phyloP scores from a whole-genome alignment of 2,113 vertebrate species.

The Myodes glareolus region DNA sequence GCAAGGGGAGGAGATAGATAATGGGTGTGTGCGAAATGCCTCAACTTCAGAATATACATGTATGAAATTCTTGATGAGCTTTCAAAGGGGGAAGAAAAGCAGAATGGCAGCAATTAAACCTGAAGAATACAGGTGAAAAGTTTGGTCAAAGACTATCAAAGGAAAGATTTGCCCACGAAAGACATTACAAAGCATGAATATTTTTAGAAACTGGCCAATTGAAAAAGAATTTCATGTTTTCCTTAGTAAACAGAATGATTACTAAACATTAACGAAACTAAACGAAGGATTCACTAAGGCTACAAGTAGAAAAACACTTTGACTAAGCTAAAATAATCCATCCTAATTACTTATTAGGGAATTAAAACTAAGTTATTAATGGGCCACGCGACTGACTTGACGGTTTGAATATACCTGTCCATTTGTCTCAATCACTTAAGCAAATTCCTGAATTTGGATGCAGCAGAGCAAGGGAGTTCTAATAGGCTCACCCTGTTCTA shows the following conservation, averaged over 20 bases:
- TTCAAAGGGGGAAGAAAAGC: not conserved
- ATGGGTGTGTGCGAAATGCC: not conserved
- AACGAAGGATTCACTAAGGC: not conserved
- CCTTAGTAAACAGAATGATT: constrained; percentile 47
- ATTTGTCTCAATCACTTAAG: constrained; percentile 2
- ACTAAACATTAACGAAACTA: constrained; percentile 29
- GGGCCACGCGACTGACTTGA: not conserved
- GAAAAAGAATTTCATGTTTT: constrained; percentile 10
- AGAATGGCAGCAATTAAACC: constrained; percentile 13
- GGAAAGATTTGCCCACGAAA: not conserved
- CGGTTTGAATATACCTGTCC: not conserved
- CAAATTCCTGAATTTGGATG: not conserved
- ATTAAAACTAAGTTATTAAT: constrained; percentile 40
- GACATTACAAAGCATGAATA: not conserved
- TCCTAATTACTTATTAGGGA: constrained; percentile 3
- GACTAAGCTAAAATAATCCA: constrained; percentile 4
- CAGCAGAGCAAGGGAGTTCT: constrained; percentile 21
- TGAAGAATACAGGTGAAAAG: constrained; percentile 39
- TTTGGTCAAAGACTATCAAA: not conserved
- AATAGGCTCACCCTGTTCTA: not conserved
- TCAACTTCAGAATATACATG: not conserved
- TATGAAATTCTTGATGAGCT: not conserved
- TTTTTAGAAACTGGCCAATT: constrained; percentile 17
- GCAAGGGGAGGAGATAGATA: not conserved
- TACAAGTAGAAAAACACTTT: constrained; percentile 1